Percentiles rank a stretch among this genome's conserved stretches.
phyloP scores from a whole-genome alignment of 2,888 invertebrate species.

The Agelastica alni region DNA sequence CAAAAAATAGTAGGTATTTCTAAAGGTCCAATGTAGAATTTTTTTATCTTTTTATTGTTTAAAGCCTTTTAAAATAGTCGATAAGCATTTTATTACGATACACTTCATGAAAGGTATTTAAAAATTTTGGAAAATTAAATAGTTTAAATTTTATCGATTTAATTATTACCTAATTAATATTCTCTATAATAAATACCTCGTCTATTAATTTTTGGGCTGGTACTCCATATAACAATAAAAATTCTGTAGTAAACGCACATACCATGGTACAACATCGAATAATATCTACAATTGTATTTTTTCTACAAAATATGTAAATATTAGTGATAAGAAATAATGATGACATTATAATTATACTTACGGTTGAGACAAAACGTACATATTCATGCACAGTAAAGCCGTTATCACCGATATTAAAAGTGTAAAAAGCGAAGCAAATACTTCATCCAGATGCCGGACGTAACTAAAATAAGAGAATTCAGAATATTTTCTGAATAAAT shows the following conservation, averaged over 20 bases:
- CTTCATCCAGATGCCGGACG: slow-evolving; percentile 23
- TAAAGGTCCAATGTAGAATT: too few species aligned
- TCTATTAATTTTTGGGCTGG: slow-evolving; percentile 31
- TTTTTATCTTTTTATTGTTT: too few species aligned
- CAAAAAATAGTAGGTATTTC: too few species aligned
- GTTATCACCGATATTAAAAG: slow-evolving; percentile 28
- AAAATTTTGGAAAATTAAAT: too few species aligned
- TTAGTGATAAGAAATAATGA: not conserved
- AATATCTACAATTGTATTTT: slow-evolving; percentile 28
- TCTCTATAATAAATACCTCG: slow-evolving; percentile 24
- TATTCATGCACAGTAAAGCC: slow-evolving; percentile 30
- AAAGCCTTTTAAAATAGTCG: too few species aligned
- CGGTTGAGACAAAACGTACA: slow-evolving; percentile 31
- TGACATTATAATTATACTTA: slow-evolving; percentile 20
- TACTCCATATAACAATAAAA: slow-evolving; percentile 30
- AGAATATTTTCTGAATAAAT: too few species aligned
- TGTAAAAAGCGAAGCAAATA: slow-evolving; percentile 25
- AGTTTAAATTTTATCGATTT: too few species aligned
- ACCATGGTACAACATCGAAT: slow-evolving; percentile 32
- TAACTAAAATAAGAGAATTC: too few species aligned
- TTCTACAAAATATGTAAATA: slow-evolving; percentile 23
- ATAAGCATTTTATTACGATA: too few species aligned
- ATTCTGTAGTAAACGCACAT: slow-evolving; percentile 29
- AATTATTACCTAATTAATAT: too few species aligned
- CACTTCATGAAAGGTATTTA: too few species aligned